These are phyloP conservation scores for Urechis unicinctus DNA, from an alignment of 2,888 invertebrate species.

Conservation along the genomic window DNA sequence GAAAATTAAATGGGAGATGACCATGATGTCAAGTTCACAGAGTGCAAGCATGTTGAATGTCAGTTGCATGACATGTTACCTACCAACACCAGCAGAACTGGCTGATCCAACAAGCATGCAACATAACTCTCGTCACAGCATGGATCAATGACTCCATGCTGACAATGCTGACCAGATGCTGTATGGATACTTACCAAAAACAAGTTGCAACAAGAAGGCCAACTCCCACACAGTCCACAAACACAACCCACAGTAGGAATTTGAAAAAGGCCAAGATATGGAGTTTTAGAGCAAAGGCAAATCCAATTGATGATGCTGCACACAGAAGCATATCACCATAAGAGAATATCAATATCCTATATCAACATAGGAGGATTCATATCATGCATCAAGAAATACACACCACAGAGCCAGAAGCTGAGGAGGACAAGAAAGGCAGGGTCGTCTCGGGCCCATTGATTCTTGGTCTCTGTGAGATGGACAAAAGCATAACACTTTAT, in stretches of 20 bases:
- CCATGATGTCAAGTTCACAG: too few relatives aligned
- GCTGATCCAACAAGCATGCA: not conserved
- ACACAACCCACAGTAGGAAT: slow-evolving; percentile 84
- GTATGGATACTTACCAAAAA: slow-evolving; percentile 67
- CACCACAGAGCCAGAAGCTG: slow-evolving; percentile 65
- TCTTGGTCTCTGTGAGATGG: slow-evolving; percentile 77
- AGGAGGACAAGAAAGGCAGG: slow-evolving; percentile 94
- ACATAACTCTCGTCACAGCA: not conserved
- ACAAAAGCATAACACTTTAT: not conserved
- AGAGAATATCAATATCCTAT: not conserved
- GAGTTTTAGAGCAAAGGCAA: slow-evolving; percentile 72
- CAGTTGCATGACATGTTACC: too few relatives aligned
- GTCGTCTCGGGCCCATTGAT: slow-evolving; percentile 97
- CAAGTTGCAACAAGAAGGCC: slow-evolving; percentile 80
- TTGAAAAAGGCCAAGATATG: slow-evolving; percentile 61
- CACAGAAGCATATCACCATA: slow-evolving; percentile 29
- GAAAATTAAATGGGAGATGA: not conserved
- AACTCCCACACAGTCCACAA: slow-evolving; percentile 87
- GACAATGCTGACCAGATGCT: too few relatives aligned
- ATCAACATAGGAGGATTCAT: not conserved
- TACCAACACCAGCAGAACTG: too few relatives aligned
- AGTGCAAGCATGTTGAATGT: too few relatives aligned
- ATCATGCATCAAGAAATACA: slow-evolving; percentile 17
- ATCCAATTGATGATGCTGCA: slow-evolving; percentile 83
- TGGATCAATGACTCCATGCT: too few relatives aligned